phyloP scores from a whole-genome alignment of 2,797 vertebrate genomes.

The Squalus acanthias region DNA sequence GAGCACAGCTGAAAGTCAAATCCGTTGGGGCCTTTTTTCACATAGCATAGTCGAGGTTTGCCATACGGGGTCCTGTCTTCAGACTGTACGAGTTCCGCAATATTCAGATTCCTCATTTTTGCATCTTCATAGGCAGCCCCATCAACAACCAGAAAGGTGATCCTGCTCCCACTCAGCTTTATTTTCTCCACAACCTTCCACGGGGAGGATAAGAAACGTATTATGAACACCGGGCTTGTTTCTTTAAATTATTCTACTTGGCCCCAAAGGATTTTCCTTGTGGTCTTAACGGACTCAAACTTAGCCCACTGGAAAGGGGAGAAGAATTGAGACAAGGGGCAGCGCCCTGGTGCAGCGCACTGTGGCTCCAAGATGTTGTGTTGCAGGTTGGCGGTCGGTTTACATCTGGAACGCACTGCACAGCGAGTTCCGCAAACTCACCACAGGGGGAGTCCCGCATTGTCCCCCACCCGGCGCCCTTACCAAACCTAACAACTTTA shows the following conservation, averaged over 20 bases:
- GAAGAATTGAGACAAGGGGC: not conserved
- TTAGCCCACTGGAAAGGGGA: not conserved
- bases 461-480: too few relatives aligned
- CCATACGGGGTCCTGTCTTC: constrained; percentile 46
- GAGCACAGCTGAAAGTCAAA: constrained; percentile 69
- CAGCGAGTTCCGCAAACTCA: not conserved
- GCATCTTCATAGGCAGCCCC: constrained; percentile 56
- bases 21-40: constrained; percentile 61
- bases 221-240: not conserved
- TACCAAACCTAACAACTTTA: too few relatives aligned
- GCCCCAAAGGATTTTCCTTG: not conserved
- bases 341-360: not conserved
- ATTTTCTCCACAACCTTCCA: constrained; percentile 76
- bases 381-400: not conserved
- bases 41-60: constrained; percentile 72
- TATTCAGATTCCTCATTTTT: constrained; percentile 50
- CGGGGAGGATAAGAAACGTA: not conserved
- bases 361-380: not conserved
- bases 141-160: constrained; percentile 70
- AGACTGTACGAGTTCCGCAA: constrained; percentile 52
- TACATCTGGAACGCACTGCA: not conserved
- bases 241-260: not conserved
- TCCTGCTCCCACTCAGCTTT: constrained; percentile 67
- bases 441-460: too few relatives aligned
- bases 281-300: not conserved